Base-by-base conservation (phyloP, 2,888 invertebrate genomes). In the Pemphredon lugubris region DNA sequence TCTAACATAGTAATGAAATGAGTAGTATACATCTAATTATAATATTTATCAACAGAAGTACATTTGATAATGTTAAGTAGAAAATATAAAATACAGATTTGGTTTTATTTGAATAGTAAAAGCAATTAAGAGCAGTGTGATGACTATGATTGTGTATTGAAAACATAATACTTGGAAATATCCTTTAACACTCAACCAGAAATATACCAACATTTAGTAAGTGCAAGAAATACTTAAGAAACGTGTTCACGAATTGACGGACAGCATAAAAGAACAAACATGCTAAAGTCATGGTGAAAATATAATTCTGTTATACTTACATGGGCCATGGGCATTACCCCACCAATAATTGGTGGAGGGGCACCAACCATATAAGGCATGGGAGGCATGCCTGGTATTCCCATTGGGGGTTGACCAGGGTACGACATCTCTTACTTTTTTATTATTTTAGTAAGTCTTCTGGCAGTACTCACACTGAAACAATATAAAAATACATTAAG, bases 351-450 rank as follows among this genome's bases (percentile, higher is more conserved):
- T 37, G 94, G 93, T 58, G 94, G 93, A 50, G 95, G 93, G 32
- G 88, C 90, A 71, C 89, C 84, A 75, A 90, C 89, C 87, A 90
- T 89, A 61, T 89, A 89, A 77, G 95, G 93, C 90, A 95, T 93
- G 51, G 93, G 95, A 53, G 94, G 94, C 91, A 95, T 93, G 42
- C 94, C 94, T 72, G 94, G 93, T 84, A 93, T 89, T 32, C 89
- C 92, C 91, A 96, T 94, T 16, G 96, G 94, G 48, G 96, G 95
- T 84, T 96, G 93, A 81, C 96, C 95, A 76, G 97, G 97, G 91
- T 94, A 97, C 78, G 97, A 97, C 97, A 97, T 97, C 80, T 40
- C 73, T 63, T 50, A 61, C 14, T 74, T 57, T 47, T n/a, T n/a
- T n/a, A n/a, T n/a, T n/a, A n/a, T n/a, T n/a, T n/a, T n/a, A n/a